Evolutionary conservation across 2,888 invertebrate genomes (phyloP), one percentile per base, ranked within the genome.

Genomic region (Tipula lateralis): DNA sequence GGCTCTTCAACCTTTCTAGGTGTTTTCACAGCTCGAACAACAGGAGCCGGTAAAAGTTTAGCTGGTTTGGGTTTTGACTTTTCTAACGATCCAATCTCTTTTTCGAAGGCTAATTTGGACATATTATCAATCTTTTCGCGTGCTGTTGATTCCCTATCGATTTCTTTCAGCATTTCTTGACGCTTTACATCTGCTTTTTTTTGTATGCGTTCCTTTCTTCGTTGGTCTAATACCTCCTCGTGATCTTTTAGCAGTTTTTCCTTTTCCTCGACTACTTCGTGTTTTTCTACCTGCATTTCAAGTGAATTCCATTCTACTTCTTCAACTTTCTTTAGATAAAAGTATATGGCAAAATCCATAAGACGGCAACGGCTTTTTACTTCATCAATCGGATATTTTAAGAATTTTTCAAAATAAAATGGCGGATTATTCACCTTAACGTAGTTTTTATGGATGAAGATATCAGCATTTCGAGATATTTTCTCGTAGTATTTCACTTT

Each of bases 321-420:
- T 39, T 92, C 91, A 34, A 87, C 88, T 90, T 96, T 96, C 66
- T 90, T 89, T 85, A 96, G 91, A 88, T 94, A 93, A 87, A 96
- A 92, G 16, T 93, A 88, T 24, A 95, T 93, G 84, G 92, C 90
- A 32, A 92, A 92, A 83, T 93, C 91, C 80, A 93, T 91, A 34
- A 95, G 89, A 2, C 92, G 92, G 87, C 95, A 95, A 86, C 91
- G 92, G 87, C 95, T 95, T 86, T 91, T 91, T 19, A 91, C 90
- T 84, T 92, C 93, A 87, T 94, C 90, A 1, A 96, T 92, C 7
- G 92, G 89, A 84, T 92, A 90, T 86, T 91, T 89, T n/a, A 95
- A 90, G 88, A 95, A 93, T 66, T 93, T 91, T 91, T 96, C 96
- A 88, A 96, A 94, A 85, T 96, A 91, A 88, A 93, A 95, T 4